phyloP scores from a whole-genome alignment of 2,797 vertebrate genomes.

The Atherinosoma microstoma region DNA sequence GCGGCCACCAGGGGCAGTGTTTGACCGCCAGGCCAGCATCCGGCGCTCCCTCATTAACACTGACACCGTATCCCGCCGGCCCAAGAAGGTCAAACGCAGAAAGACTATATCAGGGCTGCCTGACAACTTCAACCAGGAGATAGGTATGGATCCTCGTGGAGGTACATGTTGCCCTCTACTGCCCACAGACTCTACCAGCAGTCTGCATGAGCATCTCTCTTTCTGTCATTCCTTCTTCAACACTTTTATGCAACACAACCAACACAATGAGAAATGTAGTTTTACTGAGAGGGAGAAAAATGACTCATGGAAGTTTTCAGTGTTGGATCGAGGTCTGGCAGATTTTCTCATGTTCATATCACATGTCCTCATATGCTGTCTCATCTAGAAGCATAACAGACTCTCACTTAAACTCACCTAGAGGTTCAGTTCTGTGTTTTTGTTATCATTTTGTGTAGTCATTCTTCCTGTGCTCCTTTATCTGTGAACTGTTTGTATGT shows the following conservation, averaged over 20 bases:
- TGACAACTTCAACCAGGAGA: slow-evolving; percentile 96
- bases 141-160: slow-evolving; percentile 92
- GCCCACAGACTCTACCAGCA: slow-evolving; percentile 62
- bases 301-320: slow-evolving; percentile 35
- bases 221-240: slow-evolving; percentile 8
- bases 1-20: slow-evolving; percentile 96
- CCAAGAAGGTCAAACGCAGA: slow-evolving; percentile 99
- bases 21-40: slow-evolving; percentile 98
- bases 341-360: slow-evolving; percentile 40
- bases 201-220: slow-evolving; percentile 47
- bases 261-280: neutral
- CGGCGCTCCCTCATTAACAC: slow-evolving; percentile 98
- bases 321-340: slow-evolving; percentile 49
- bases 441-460: neutral
- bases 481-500: slow-evolving; percentile 35
- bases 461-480: slow-evolving; percentile 39
- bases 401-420: neutral
- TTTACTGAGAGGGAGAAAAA: slow-evolving; percentile 10
- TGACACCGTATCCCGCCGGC: slow-evolving; percentile 97
- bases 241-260: slow-evolving; percentile 7
- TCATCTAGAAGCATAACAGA: neutral
- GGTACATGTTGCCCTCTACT: slow-evolving; percentile 55
- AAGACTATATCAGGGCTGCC: slow-evolving; percentile 99
- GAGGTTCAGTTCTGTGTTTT: neutral
- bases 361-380: slow-evolving; percentile 45